Conservation (phyloP, 1,140 invertebrate species). For the Drosophila leontia region DNA sequence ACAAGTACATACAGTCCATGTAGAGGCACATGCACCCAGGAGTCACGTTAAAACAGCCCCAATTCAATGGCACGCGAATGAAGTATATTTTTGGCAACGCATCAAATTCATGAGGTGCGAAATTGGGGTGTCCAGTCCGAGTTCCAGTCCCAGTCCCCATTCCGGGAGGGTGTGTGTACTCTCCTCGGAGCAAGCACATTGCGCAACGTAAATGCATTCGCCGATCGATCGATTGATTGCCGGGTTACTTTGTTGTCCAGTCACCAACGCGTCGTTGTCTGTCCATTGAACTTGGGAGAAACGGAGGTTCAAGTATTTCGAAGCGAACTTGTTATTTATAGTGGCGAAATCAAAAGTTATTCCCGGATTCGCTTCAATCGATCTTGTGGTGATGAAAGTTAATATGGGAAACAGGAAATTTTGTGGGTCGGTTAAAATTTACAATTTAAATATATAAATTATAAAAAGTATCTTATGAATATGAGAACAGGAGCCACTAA, state of each 20-base stretch:
- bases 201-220: slow-evolving; percentile 59
- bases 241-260: slow-evolving; percentile 46
- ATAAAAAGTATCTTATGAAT: background rate
- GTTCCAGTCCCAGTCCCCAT: slow-evolving; percentile 3
- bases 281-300: slow-evolving; percentile 68
- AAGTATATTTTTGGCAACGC: slow-evolving; percentile 30
- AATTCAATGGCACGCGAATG: slow-evolving; percentile 33
- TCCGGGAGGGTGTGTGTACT: slow-evolving; percentile 15
- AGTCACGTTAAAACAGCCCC: slow-evolving; percentile 26
- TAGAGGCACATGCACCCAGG: slow-evolving; percentile 24
- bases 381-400: slow-evolving; percentile 6
- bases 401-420: slow-evolving; percentile 5
- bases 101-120: slow-evolving; percentile 20
- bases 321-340: slow-evolving; percentile 13
- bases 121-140: slow-evolving; percentile 8
- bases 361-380: background rate
- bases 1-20: slow-evolving; percentile 7
- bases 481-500: background rate
- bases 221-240: slow-evolving; percentile 55
- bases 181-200: slow-evolving; percentile 19
- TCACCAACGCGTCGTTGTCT: slow-evolving; percentile 47
- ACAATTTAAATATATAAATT: background rate
- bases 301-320: background rate
- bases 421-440: background rate
- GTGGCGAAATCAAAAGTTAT: slow-evolving; percentile 17